A percentile compares a stretch with the other conserved stretches of the same genome.
Evolutionary conservation across 1,140 invertebrate species (phyloP).

Genomic region (Neodiprion fabricii): DNA sequence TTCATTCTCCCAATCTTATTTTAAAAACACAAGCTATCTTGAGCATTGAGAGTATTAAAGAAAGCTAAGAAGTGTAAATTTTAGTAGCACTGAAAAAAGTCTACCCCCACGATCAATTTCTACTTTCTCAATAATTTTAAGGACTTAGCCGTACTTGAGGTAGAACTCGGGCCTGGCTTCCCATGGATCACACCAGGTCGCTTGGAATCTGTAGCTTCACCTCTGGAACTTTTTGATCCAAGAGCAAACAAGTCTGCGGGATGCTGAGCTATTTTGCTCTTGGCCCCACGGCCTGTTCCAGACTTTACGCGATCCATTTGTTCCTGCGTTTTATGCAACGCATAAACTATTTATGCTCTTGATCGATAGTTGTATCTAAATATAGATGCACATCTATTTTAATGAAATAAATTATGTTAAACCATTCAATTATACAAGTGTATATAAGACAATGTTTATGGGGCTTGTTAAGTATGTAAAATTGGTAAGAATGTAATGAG

Average conservation of each 20-base stretch:
- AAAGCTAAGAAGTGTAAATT: too few relatives aligned
- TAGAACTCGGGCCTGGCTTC: constrained; percentile 57
- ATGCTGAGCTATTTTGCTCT: constrained; percentile 70
- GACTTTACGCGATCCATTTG: constrained; percentile 67
- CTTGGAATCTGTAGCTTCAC: constrained; percentile 63
- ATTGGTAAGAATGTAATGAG: too few relatives aligned
- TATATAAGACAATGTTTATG: too few relatives aligned
- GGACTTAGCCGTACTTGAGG: constrained; percentile 50
- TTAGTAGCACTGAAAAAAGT: too few relatives aligned
- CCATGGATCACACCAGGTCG: constrained; percentile 58
- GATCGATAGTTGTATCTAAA: neutral
- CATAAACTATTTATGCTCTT: constrained; percentile 10
- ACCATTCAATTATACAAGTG: too few relatives aligned
- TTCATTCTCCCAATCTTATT: constrained; percentile 26
- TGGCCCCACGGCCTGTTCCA: constrained; percentile 62
- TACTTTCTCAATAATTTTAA: neutral
- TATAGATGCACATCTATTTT: neutral
- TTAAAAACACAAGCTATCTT: neutral
- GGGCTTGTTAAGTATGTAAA: too few relatives aligned
- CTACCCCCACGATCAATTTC: too few relatives aligned
- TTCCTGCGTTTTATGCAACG: constrained; percentile 7
- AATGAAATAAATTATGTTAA: too few relatives aligned
- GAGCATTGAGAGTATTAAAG: too few relatives aligned
- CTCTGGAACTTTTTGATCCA: constrained; percentile 64
- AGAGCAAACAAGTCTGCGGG: constrained; percentile 68